Evolutionary conservation across 37 sponge, comb jelly and placozoan genomes (phyloP).

Genomic region (Dysidea cf. avara): DNA sequence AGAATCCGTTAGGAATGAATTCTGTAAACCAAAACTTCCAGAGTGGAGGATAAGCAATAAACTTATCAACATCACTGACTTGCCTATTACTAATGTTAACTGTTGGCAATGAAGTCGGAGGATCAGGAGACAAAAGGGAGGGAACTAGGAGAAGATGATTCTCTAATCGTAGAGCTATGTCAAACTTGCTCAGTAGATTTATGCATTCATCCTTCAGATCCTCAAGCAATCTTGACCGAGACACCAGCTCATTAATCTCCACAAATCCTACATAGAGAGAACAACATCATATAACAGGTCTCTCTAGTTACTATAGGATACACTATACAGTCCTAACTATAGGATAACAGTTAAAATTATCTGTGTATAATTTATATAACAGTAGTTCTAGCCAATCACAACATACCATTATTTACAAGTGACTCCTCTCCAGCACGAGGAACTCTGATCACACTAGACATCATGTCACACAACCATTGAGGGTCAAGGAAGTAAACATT

Average conservation of each 20-base stretch:
- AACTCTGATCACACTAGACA: constrained; percentile 79
- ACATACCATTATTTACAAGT: constrained; percentile 53
- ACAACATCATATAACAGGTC: too few species aligned
- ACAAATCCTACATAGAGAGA: constrained; percentile 41
- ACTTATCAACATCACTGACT: neutral
- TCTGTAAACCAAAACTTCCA: constrained; percentile 68
- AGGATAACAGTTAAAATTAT: neutral
- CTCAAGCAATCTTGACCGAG: constrained; percentile 6
- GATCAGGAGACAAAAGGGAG: constrained; percentile 69
- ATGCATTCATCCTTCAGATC: constrained; percentile 50
- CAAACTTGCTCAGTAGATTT: constrained; percentile 78
- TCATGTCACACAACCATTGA: constrained; percentile 86
- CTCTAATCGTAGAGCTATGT: constrained; percentile 66
- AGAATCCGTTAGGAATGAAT: constrained; percentile 82
- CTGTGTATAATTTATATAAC: neutral
- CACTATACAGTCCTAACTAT: neutral
- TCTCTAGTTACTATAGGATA: too few species aligned
- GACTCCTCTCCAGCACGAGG: constrained; percentile 15
- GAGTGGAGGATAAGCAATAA: constrained; percentile 37
- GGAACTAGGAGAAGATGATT: constrained; percentile 73
- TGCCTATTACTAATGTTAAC: neutral
- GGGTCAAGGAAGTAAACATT: constrained; percentile 89
- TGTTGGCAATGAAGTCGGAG: constrained; percentile 26
- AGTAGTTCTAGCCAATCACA: too few species aligned
- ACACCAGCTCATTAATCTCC: constrained; percentile 42